Evolutionary conservation across 2,888 invertebrate species (phyloP).

Genomic region (Coremacera marginata): DNA sequence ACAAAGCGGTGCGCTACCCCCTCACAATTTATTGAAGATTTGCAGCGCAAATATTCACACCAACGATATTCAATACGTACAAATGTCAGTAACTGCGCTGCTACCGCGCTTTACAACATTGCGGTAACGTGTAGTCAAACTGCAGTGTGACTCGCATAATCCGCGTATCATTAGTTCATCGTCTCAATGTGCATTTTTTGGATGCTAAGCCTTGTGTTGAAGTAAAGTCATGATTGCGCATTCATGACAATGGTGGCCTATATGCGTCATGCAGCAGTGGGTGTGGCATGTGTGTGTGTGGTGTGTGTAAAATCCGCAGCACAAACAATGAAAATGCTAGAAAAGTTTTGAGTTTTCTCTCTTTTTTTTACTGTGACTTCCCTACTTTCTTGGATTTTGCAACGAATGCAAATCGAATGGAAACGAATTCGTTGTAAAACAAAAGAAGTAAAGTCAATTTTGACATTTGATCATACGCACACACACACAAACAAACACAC

Average conservation of each 20-base stretch:
- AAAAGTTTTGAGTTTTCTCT: constrained; percentile 6
- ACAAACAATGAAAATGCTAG: constrained; percentile 14
- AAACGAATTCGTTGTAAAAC: constrained; percentile 30
- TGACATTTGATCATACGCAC: constrained; percentile 36
- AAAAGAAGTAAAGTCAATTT: constrained; percentile 35
- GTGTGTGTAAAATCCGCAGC: background rate
- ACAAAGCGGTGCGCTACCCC: no score
- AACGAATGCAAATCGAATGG: constrained; percentile 33
- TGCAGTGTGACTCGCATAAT: constrained; percentile 32
- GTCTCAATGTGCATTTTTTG: background rate
- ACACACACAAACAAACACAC: constrained; percentile 6
- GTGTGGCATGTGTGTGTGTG: background rate
- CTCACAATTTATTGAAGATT: no score
- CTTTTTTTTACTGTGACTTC: background rate
- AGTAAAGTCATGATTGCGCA: background rate
- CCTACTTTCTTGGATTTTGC: background rate
- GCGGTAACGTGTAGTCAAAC: constrained; percentile 8
- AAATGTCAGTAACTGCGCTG: background rate
- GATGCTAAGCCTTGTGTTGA: background rate
- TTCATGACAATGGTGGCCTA: background rate
- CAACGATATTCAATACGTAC: no score
- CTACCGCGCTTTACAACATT: background rate
- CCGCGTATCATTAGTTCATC: constrained; percentile 29
- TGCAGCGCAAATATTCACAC: no score
- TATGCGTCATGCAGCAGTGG: background rate